Evolutionary conservation across 2,888 invertebrate species (phyloP), one percentile per base, ranked within the genome.

Genomic region (Apamea epomidion): DNA sequence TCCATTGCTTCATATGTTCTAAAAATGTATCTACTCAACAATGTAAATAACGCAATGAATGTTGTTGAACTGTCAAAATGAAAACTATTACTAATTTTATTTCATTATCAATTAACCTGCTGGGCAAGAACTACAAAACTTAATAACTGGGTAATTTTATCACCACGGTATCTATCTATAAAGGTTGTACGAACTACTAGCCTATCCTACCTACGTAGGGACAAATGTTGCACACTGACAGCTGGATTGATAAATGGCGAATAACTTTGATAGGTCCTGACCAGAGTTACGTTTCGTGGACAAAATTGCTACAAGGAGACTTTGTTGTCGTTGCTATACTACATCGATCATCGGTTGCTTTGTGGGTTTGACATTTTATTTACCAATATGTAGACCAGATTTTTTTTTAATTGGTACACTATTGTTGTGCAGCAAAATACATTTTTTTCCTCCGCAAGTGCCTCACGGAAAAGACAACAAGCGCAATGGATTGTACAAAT

Each of bases 401-500:
- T 25, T 58, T 58, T 25, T 25, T 21, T 25, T 0, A 58, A 58
- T 58, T 25, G 0, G 12, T 25, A 25, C 10, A 10, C 10, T 58
- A 3, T 25, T 25, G 25, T 58, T 58, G 21, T 42, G 14, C 6
- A 25, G 25, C 2, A 5, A 71, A 54, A 25, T 32, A 72, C 16
- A 18, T 5, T n/a, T 42, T 7, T 58, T 54, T n/a, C 16, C 14
- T 25, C 29, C 8, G 12, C 21, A 51, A 73, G 25, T 21, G 42
- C 37, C 25, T 5, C 4, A 58, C 21, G 7, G 62, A 29, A 82
- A 54, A 60, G 32, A n/a, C 6, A 60, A 65, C 48, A 51, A 42
- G 21, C 29, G 62, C 37, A 51, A 79, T 54, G 64, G 51, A 64
- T 64, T 32, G 12, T 60, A 58, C 29, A 68, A 69, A 48, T 62